Conservation (phyloP, 2,797 vertebrate species). For the Phataginus tricuspis region DNA sequence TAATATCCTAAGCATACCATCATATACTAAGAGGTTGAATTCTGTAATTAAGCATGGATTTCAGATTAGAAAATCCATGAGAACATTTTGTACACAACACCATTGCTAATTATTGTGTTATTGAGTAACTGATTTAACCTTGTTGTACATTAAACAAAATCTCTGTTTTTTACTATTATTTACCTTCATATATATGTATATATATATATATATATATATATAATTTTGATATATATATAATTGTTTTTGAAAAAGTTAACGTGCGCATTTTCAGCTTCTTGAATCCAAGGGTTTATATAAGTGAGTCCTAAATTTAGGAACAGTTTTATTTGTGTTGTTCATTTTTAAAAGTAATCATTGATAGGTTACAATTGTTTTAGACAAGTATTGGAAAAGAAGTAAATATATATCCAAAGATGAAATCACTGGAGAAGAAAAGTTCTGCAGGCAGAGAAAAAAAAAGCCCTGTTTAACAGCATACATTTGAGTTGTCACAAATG, state of each 20-base stretch:
- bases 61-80: background rate
- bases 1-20: background rate
- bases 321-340: background rate
- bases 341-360: background rate
- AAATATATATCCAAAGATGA: background rate
- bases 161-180: background rate
- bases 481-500: background rate
- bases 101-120: background rate
- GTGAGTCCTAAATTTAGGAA: background rate
- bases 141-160: background rate
- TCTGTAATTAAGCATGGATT: background rate
- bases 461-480: background rate
- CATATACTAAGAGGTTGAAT: background rate
- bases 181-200: background rate
- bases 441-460: background rate
- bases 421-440: background rate
- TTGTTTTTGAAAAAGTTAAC: background rate
- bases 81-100: background rate
- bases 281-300: background rate
- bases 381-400: background rate
- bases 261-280: background rate
- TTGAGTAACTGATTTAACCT: background rate
- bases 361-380: background rate
- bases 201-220: too few relatives aligned
- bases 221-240: too few relatives aligned